Evolutionary conservation across 92 coral and sea anemone species (phyloP).

Genomic region (Porites evermanni): DNA sequence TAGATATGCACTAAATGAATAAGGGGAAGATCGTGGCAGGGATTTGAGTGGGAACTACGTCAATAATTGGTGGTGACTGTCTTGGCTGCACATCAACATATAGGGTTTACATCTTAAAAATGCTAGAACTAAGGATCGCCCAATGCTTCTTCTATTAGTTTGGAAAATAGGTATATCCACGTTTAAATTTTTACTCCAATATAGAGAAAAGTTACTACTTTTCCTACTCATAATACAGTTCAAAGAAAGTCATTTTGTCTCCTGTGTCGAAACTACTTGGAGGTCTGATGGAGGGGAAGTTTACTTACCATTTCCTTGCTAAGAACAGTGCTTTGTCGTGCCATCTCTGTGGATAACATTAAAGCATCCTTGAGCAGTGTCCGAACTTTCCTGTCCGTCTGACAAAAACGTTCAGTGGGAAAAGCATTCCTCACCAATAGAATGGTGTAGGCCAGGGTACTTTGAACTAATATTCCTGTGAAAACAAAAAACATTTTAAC

Average conservation of each 20-base stretch:
- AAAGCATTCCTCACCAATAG: not conserved
- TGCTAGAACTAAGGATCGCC: too few relatives aligned
- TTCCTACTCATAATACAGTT: not conserved
- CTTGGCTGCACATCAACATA: too few relatives aligned
- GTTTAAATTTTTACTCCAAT: too few relatives aligned
- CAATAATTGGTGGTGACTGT: too few relatives aligned
- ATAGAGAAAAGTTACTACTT: too few relatives aligned
- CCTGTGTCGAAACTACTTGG: not conserved
- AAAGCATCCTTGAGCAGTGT: not conserved
- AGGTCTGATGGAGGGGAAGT: too few relatives aligned
- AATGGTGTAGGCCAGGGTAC: not conserved
- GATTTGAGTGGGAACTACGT: too few relatives aligned
- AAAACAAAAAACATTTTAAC: not conserved
- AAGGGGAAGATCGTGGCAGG: too few relatives aligned
- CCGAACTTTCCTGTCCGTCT: slow-evolving; percentile 17
- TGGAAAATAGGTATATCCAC: too few relatives aligned
- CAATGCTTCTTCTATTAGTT: too few relatives aligned
- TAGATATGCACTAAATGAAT: too few relatives aligned
- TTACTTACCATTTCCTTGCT: slow-evolving; percentile 18
- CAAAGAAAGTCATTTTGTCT: not conserved
- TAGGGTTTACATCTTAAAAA: too few relatives aligned
- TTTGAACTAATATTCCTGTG: not conserved
- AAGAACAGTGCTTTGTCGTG: not conserved
- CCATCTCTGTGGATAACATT: not conserved
- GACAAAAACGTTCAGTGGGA: not conserved